Percentiles rank a stretch among this genome's conserved stretches.
These are phyloP conservation scores for Leptatherina wallacei DNA, from an alignment of 2,797 vertebrate species.

Conservation along the genomic window DNA sequence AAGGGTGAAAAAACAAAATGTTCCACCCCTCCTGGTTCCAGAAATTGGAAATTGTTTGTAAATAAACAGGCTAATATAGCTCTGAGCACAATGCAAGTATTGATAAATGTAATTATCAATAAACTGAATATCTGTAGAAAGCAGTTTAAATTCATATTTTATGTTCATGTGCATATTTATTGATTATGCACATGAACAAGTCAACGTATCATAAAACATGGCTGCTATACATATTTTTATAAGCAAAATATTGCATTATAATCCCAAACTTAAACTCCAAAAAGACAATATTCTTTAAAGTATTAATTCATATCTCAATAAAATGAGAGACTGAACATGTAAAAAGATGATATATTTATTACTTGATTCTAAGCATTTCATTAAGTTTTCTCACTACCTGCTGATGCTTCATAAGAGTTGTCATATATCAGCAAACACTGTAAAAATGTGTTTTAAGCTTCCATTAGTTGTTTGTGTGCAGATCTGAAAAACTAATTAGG, in stretches of 20 bases:
- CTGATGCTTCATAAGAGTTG: not conserved
- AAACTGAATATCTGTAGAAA: not conserved
- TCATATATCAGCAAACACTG: not conserved
- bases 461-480: conserved; percentile 2
- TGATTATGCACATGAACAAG: not conserved
- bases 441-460: not conserved
- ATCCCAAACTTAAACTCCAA: not conserved
- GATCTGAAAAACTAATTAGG: not conserved
- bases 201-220: not conserved
- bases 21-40: not conserved
- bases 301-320: not conserved
- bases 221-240: not conserved
- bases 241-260: not conserved
- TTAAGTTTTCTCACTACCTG: not conserved
- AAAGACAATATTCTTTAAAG: not conserved
- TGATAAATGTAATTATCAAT: not conserved
- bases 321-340: not conserved
- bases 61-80: not conserved
- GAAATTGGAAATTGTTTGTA: not conserved
- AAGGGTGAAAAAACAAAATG: not conserved
- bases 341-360: not conserved
- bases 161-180: not conserved
- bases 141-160: no score
- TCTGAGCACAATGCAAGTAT: not conserved
- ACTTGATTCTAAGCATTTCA: no score